Percentiles rank a stretch among this genome's conserved stretches.
Conservation (phyloP, 2,888 invertebrate genomes). For the Enchytraeus crypticus region DNA sequence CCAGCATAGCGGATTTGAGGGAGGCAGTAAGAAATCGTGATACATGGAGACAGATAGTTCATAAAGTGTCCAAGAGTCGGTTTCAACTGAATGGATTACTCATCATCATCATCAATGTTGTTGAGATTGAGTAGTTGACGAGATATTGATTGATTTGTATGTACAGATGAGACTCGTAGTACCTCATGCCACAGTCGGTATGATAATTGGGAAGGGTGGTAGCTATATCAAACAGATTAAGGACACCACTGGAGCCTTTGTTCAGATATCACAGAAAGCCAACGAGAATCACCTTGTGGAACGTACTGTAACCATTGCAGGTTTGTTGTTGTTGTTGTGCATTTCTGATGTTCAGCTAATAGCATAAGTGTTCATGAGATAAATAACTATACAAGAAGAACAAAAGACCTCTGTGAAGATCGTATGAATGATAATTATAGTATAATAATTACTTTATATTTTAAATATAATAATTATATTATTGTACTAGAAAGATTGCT, state of each 20-base stretch:
- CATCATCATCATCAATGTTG: too few species aligned
- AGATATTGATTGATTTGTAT: neutral
- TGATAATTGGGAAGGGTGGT: conserved; percentile 50
- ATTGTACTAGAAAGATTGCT: too few species aligned
- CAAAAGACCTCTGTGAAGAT: neutral
- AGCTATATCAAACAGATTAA: conserved; percentile 48
- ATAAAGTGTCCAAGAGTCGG: too few species aligned
- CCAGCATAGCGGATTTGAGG: too few species aligned
- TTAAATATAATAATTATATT: too few species aligned
- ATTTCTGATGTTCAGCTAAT: neutral
- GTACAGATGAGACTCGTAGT: conserved; percentile 47
- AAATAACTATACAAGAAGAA: neutral
- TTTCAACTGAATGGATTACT: too few species aligned
- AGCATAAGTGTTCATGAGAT: neutral
- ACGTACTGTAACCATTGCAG: conserved; percentile 48
- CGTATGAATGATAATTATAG: too few species aligned
- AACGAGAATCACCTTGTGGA: conserved; percentile 48
- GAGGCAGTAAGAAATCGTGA: too few species aligned
- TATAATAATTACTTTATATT: too few species aligned
- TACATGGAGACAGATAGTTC: too few species aligned
- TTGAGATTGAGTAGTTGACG: too few species aligned
- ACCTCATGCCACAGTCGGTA: conserved; percentile 49
- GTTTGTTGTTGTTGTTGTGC: conserved; percentile 28
- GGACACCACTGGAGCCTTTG: conserved; percentile 49
- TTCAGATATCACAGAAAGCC: conserved; percentile 49